A percentile compares a stretch with the other conserved stretches of the same genome.
Conservation (phyloP, 2,113 vertebrate species). For the Tetrao urogallus region DNA sequence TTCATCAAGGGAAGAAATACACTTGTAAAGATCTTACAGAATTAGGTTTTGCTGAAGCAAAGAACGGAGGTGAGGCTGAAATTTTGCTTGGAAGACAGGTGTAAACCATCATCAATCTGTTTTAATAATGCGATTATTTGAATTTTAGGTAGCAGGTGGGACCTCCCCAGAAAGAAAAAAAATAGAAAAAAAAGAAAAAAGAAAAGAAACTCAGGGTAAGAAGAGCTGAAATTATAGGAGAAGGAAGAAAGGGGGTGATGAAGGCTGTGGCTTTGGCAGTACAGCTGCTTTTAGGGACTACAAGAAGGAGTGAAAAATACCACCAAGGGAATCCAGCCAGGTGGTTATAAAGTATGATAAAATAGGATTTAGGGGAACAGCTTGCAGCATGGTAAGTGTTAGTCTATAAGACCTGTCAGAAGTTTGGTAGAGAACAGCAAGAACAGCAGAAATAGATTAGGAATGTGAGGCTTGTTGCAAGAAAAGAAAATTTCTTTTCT, state of each 20-base stretch:
- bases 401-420: conserved; percentile 48
- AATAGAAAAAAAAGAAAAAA: not conserved
- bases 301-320: not conserved
- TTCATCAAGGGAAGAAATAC: not conserved
- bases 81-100: not conserved
- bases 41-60: not conserved
- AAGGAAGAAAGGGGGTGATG: not conserved
- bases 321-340: conserved; percentile 14
- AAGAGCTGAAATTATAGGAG: not conserved
- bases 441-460: conserved; percentile 50
- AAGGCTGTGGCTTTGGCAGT: not conserved
- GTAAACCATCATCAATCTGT: not conserved
- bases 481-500: conserved; percentile 52
- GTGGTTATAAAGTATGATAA: conserved; percentile 34
- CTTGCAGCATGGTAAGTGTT: conserved; percentile 54
- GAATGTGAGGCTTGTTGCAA: conserved; percentile 4
- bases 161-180: not conserved
- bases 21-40: not conserved
- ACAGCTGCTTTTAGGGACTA: not conserved
- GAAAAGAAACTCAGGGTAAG: not conserved
- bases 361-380: conserved; percentile 31
- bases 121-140: not conserved
- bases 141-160: not conserved
- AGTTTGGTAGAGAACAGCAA: conserved; percentile 45
- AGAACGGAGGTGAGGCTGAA: not conserved